Conservation (phyloP, 2,888 invertebrate species). For the Drosophila buzzatii region DNA sequence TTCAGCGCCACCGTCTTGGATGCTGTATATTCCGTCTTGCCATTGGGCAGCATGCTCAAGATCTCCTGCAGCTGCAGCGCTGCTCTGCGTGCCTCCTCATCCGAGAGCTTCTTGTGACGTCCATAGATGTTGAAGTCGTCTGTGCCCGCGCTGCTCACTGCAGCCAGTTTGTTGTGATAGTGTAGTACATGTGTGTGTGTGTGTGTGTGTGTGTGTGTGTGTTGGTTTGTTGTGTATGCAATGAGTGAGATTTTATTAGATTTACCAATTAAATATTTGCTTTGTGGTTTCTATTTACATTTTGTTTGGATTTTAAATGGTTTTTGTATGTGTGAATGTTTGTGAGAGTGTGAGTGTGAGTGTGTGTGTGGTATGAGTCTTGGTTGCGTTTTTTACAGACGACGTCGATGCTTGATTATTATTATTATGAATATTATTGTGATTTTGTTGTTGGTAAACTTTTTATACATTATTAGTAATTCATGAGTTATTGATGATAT, state of each 20-base stretch:
- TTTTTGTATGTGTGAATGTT: conserved; percentile 16
- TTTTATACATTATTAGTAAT: conserved; percentile 5
- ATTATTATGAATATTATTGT: conserved; percentile 3
- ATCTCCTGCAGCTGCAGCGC: conserved; percentile 83
- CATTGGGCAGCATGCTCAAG: conserved; percentile 80
- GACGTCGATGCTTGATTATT: conserved; percentile 20
- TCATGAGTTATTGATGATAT: conserved; percentile 1
- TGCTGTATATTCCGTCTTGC: conserved; percentile 82
- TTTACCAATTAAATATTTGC: conserved; percentile 72
- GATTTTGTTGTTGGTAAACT: neutral
- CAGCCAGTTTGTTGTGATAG: conserved; percentile 32
- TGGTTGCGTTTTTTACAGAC: conserved; percentile 39
- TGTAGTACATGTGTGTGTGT: conserved; percentile 36
- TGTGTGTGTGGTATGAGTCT: conserved; percentile 14
- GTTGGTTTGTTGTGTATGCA: conserved; percentile 67
- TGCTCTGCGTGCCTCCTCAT: conserved; percentile 83
- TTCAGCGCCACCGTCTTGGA: conserved; percentile 80
- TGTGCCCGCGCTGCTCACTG: conserved; percentile 48
- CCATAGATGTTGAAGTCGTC: conserved; percentile 83
- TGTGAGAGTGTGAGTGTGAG: conserved; percentile 6
- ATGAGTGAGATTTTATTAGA: conserved; percentile 79
- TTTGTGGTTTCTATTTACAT: conserved; percentile 70
- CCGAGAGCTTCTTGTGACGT: conserved; percentile 81
- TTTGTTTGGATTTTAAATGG: conserved; percentile 22
- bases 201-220: conserved; percentile 45